A percentile compares a stretch with the other conserved stretches of the same genome.
These are phyloP conservation scores for Hozukius guyotensis DNA, from an alignment of 2,797 vertebrate genomes.

Conservation along the genomic window DNA sequence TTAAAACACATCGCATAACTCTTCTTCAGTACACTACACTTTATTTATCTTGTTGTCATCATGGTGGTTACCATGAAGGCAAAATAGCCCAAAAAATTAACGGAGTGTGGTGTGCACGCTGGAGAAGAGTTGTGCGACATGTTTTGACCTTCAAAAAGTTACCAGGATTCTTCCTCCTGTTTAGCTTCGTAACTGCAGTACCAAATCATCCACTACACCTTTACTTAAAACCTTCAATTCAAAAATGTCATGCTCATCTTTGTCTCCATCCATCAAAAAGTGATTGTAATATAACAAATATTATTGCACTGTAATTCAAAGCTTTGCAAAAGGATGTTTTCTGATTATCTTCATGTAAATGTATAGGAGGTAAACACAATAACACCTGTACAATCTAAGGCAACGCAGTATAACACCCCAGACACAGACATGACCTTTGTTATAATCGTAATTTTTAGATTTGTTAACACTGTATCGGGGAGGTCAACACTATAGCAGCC, in stretches of 20 bases:
- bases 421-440: not conserved
- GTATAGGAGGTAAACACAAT: constrained; percentile 39
- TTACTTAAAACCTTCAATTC: not conserved
- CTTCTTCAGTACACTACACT: not conserved
- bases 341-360: constrained; percentile 1
- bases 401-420: not conserved
- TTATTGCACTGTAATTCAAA: constrained; percentile 46
- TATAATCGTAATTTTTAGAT: not conserved
- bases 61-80: not conserved
- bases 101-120: not conserved
- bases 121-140: not conserved
- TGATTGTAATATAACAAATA: constrained; percentile 16
- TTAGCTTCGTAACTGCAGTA: constrained; percentile 4
- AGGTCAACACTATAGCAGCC: not conserved
- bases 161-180: not conserved
- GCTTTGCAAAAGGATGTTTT: constrained; percentile 3
- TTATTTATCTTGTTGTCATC: not conserved
- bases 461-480: not conserved
- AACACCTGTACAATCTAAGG: constrained; percentile 27
- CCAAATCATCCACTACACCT: constrained; percentile 6
- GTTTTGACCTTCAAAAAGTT: constrained; percentile 21
- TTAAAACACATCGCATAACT: not conserved
- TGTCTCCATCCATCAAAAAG: constrained; percentile 14
- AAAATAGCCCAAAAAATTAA: not conserved
- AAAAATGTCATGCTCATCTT: constrained; percentile 2